A percentile compares a stretch with the other conserved stretches of the same genome.
Evolutionary conservation across 2,797 vertebrate species (phyloP).

Genomic region (Hafferia zeledoni): DNA sequence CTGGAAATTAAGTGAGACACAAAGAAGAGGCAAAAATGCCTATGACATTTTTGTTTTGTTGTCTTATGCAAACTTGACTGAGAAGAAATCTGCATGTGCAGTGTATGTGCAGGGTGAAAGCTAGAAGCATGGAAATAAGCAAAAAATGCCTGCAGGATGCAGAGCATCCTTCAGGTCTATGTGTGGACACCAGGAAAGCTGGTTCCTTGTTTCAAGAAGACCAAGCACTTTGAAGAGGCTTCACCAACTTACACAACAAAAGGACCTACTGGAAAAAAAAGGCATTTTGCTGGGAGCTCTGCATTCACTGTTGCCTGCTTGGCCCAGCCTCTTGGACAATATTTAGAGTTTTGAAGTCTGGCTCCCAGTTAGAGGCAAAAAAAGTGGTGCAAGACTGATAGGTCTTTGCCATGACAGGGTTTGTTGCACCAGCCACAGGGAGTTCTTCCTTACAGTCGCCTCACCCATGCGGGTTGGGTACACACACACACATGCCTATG

Average conservation of each 20-base stretch:
- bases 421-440: not conserved
- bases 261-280: not conserved
- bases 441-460: not conserved
- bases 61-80: not conserved
- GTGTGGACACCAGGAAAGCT: not conserved
- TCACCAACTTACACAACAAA: not conserved
- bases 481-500: rapidly evolving
- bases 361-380: not conserved
- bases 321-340: not conserved
- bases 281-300: not conserved
- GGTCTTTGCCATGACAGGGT: not conserved
- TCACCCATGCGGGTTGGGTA: rapidly evolving
- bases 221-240: not conserved
- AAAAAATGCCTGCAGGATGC: not conserved
- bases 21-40: not conserved
- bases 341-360: not conserved
- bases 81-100: not conserved
- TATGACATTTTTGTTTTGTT: not conserved
- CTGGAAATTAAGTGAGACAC: not conserved
- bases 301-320: not conserved
- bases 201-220: not conserved
- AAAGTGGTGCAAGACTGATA: not conserved
- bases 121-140: not conserved
- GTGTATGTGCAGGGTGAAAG: not conserved
- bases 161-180: not conserved